These are phyloP conservation scores for Spilosoma lubricipeda DNA, from an alignment of 2,888 invertebrate species.

Conservation along the genomic window DNA sequence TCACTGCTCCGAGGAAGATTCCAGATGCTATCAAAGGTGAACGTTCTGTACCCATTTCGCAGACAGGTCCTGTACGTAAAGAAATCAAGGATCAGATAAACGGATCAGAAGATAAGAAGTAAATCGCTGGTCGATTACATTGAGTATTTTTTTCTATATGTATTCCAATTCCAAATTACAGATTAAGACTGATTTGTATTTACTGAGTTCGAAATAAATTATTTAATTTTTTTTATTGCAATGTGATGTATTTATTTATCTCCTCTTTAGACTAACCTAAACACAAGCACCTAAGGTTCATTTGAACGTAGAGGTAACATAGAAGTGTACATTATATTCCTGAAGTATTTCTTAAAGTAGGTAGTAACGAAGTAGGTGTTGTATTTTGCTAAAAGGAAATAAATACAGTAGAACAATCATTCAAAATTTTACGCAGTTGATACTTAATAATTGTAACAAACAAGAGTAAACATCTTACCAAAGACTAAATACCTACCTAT, in stretches of 20 bases:
- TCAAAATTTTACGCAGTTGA: no score
- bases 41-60: conserved; percentile 62
- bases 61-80: conserved; percentile 70
- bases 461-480: no score
- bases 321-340: no score
- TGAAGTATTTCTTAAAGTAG: neutral
- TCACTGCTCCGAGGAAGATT: conserved; percentile 85
- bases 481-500: no score
- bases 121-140: conserved; percentile 6
- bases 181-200: conserved; percentile 59
- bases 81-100: conserved; percentile 59
- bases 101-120: conserved; percentile 27
- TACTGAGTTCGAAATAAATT: conserved; percentile 24
- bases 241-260: neutral
- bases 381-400: no score
- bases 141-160: neutral
- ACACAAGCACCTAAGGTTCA: no score
- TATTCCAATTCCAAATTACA: conserved; percentile 47
- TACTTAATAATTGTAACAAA: no score
- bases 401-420: no score
- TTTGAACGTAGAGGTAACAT: no score
- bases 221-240: neutral
- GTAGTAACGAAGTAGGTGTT: no score
- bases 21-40: conserved; percentile 60
- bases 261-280: neutral